Conservation (phyloP, 2,888 invertebrate genomes). For the Megastigmus dorsalis region DNA sequence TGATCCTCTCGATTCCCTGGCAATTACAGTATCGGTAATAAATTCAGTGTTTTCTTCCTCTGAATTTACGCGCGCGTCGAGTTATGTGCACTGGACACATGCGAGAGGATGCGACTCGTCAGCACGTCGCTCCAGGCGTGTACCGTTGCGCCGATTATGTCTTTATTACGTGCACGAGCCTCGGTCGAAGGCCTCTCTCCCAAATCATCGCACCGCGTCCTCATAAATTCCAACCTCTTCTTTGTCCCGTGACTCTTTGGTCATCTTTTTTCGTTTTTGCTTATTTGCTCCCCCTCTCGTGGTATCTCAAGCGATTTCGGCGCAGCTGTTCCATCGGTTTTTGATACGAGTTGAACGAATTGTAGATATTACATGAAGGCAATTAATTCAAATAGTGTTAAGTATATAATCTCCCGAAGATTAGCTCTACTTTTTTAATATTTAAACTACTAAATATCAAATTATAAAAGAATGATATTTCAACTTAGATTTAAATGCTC, state of each 20-base stretch:
- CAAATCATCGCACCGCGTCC: constrained; percentile 27
- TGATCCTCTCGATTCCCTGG: no score
- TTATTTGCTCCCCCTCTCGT: neutral
- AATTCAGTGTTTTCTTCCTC: constrained; percentile 34
- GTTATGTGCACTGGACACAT: no score
- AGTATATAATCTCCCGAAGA: no score
- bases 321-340: no score
- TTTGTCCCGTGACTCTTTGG: neutral
- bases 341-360: no score
- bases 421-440: no score
- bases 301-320: neutral
- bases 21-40: constrained; percentile 41
- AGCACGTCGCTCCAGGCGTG: constrained; percentile 12
- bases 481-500: no score
- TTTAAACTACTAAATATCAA: no score
- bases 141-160: constrained; percentile 46
- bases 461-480: no score
- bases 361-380: no score
- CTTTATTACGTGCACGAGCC: constrained; percentile 39
- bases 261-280: neutral
- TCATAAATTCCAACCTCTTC: constrained; percentile 30
- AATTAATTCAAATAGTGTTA: no score
- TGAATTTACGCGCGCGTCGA: constrained; percentile 31
- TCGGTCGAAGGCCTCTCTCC: neutral
- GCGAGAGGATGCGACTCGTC: neutral